Conservation (phyloP, 2,113 vertebrate genomes). For the Xiphophorus maculatus region DNA sequence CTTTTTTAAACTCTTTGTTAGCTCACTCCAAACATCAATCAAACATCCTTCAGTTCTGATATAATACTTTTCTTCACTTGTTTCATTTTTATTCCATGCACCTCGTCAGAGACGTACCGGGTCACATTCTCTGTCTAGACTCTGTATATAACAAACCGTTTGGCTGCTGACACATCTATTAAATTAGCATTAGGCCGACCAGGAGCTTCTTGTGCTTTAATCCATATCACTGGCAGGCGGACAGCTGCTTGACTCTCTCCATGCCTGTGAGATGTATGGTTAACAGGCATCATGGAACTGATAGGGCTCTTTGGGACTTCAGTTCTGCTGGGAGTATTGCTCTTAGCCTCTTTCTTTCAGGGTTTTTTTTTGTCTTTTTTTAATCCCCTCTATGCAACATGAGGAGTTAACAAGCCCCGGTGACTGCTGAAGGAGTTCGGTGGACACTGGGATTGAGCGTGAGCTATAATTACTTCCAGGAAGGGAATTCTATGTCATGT, state of each 20-base stretch:
- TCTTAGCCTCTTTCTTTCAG: constrained; percentile 21
- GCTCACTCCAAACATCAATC: background rate
- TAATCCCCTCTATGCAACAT: background rate
- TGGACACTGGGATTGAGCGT: constrained; percentile 9
- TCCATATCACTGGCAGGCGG: constrained; percentile 19
- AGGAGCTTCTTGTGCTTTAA: constrained; percentile 2
- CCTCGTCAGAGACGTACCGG: background rate
- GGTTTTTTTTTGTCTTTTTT: background rate
- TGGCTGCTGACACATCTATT: constrained; percentile 11
- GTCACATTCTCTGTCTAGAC: too few species aligned
- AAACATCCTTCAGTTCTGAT: background rate
- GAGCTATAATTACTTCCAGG: constrained; percentile 12
- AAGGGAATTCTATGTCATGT: background rate
- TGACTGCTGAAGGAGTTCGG: constrained; percentile 13
- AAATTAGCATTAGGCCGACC: constrained; percentile 15
- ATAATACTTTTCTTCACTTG: background rate
- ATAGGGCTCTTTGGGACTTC: constrained; percentile 64
- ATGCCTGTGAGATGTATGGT: constrained; percentile 34
- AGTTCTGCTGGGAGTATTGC: constrained; percentile 23
- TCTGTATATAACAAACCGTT: constrained; percentile 14
- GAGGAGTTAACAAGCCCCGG: constrained; percentile 25
- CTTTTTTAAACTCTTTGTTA: background rate
- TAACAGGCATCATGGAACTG: constrained; percentile 54
- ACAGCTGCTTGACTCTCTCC: constrained; percentile 44
- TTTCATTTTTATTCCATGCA: background rate